Percentiles rank a stretch among this genome's conserved stretches.
phyloP scores from a whole-genome alignment of 1,140 invertebrate genomes.

The Eciton burchellii region DNA sequence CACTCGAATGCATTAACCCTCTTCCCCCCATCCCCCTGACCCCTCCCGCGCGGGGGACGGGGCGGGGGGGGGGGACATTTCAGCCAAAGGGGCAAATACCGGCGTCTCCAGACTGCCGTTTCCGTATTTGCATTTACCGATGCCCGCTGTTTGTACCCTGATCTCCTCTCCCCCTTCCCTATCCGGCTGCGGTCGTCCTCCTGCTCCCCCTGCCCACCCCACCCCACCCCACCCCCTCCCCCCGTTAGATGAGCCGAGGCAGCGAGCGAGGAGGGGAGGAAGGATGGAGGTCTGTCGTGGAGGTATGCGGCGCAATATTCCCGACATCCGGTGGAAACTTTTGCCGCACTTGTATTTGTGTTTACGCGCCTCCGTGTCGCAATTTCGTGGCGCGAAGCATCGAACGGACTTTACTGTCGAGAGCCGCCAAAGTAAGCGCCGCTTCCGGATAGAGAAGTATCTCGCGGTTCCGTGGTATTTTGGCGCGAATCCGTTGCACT shows the following conservation, averaged over 20 bases:
- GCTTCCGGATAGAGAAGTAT: background rate
- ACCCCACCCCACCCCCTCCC: background rate
- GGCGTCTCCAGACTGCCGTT: constrained; percentile 43
- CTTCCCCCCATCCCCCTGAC: no score
- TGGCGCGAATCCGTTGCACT: constrained; percentile 1
- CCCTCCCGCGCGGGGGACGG: no score
- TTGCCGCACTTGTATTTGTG: constrained; percentile 22
- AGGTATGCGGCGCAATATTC: background rate
- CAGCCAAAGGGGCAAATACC: constrained; percentile 23
- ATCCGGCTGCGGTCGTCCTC: no score
- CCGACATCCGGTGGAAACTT: constrained; percentile 23
- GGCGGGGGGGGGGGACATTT: no score
- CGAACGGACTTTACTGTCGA: constrained; percentile 36
- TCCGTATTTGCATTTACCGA: constrained; percentile 53
- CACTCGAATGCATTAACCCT: constrained; percentile 52
- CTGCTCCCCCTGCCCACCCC: no score
- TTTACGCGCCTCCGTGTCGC: constrained; percentile 26
- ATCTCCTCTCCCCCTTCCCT: no score
- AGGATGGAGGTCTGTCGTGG: no score
- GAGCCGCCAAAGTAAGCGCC: constrained; percentile 21
- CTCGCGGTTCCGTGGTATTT: background rate
- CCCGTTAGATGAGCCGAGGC: background rate
- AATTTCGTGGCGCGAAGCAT: background rate
- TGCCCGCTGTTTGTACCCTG: constrained; percentile 40
- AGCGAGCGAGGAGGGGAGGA: no score